Conservation (phyloP, 2,113 vertebrate genomes). For the Prochilodus magdalenae region DNA sequence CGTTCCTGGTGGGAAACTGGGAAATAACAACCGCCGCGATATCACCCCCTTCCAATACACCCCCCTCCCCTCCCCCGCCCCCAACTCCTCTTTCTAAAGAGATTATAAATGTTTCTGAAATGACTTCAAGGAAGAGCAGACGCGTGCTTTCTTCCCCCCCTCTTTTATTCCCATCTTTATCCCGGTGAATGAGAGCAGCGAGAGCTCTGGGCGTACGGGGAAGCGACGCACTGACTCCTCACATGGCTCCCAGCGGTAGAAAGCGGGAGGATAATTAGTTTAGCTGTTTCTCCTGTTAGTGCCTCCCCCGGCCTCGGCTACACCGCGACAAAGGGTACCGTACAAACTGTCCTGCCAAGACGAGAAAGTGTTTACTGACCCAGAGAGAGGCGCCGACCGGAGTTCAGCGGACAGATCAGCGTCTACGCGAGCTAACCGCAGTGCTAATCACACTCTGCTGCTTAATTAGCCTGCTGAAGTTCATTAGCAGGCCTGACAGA, state of each 20-base stretch:
- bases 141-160: conserved; percentile 56
- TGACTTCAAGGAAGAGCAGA: conserved; percentile 65
- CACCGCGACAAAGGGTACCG: background rate
- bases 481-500: conserved; percentile 61
- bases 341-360: conserved; percentile 17
- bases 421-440: conserved; percentile 49
- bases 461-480: conserved; percentile 69
- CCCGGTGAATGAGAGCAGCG: conserved; percentile 14
- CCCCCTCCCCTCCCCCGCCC: background rate
- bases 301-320: background rate
- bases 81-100: conserved; percentile 62
- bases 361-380: conserved; percentile 54
- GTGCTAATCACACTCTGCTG: conserved; percentile 59
- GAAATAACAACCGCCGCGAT: conserved; percentile 60
- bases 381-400: conserved; percentile 62
- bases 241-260: background rate
- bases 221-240: background rate
- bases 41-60: conserved; percentile 49
- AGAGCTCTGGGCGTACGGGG: background rate
- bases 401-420: conserved; percentile 38
- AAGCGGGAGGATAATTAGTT: conserved; percentile 18
- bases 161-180: conserved; percentile 55
- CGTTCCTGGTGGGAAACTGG: conserved; percentile 57
- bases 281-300: background rate
- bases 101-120: conserved; percentile 66